phyloP scores from a whole-genome alignment of 2,797 vertebrate species.

The Atherinosoma microstoma region DNA sequence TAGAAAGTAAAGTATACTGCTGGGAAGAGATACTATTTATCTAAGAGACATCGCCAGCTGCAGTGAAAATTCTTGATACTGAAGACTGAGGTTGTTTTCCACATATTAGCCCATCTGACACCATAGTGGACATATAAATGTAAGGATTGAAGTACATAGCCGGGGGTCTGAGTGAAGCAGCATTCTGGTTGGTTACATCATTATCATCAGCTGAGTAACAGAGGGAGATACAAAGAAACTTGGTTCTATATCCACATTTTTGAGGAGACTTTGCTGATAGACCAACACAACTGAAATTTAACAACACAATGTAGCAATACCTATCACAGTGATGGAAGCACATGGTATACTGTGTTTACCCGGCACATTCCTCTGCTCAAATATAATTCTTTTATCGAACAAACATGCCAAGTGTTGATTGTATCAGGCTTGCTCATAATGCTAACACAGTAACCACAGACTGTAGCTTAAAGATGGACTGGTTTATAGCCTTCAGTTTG shows the following conservation, averaged over 20 bases:
- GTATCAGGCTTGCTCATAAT: background rate
- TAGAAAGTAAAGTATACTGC: slow-evolving; percentile 36
- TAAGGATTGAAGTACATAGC: background rate
- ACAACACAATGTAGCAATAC: background rate
- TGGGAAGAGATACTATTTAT: slow-evolving; percentile 33
- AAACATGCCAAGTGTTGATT: background rate
- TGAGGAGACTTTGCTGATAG: background rate
- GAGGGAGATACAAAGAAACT: too few species aligned
- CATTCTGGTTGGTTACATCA: background rate
- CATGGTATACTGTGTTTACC: background rate
- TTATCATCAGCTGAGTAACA: background rate
- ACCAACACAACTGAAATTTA: background rate
- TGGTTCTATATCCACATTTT: background rate
- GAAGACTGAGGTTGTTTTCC: slow-evolving; percentile 6
- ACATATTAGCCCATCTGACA: slow-evolving; percentile 13
- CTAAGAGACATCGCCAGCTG: slow-evolving; percentile 16
- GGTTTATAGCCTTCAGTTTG: background rate
- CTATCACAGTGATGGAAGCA: background rate
- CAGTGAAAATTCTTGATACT: slow-evolving; percentile 7
- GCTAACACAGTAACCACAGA: background rate
- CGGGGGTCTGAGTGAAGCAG: too few species aligned
- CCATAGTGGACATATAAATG: slow-evolving; percentile 2
- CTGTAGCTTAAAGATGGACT: background rate
- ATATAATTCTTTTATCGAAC: background rate
- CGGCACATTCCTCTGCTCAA: too few species aligned